These are phyloP conservation scores for Falco novaeseelandiae DNA, from an alignment of 2,797 vertebrate species.

Conservation along the genomic window DNA sequence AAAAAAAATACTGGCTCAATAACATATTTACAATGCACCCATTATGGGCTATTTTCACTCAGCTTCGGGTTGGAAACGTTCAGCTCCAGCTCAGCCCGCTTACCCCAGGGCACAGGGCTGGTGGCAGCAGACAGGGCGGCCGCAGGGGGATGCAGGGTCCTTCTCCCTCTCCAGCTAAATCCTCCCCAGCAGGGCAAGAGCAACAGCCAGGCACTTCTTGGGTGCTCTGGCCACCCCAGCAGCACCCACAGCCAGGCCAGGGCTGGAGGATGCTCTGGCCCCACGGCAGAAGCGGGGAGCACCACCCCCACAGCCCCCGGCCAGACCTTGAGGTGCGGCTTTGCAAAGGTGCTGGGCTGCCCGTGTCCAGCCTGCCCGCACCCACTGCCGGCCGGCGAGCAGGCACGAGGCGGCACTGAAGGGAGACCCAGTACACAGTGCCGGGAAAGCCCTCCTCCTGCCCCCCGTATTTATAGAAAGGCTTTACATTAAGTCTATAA, in stretches of 20 bases:
- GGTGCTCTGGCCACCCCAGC: background rate
- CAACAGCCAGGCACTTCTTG: fast-evolving
- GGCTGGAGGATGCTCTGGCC: background rate
- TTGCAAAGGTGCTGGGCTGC: background rate
- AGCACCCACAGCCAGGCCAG: background rate
- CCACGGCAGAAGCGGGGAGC: fast-evolving
- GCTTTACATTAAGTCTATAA: background rate
- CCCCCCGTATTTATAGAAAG: background rate
- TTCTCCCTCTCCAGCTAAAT: background rate
- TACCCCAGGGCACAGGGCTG: background rate
- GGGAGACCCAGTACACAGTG: background rate
- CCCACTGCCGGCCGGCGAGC: fast-evolving
- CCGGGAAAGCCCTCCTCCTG: background rate
- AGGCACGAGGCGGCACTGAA: background rate
- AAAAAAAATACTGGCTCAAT: constrained; percentile 91
- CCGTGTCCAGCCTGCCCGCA: background rate
- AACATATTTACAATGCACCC: constrained; percentile 89
- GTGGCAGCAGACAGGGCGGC: background rate
- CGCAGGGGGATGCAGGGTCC: fast-evolving
- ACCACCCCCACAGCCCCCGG: fast-evolving
- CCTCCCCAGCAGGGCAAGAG: background rate
- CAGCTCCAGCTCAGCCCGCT: constrained; percentile 16
- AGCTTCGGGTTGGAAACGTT: constrained; percentile 55
- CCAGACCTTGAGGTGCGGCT: background rate
- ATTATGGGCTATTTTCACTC: constrained; percentile 89